These are phyloP conservation scores for Schlechtendalia chinensis DNA, from an alignment of 1,140 invertebrate genomes.

Conservation along the genomic window DNA sequence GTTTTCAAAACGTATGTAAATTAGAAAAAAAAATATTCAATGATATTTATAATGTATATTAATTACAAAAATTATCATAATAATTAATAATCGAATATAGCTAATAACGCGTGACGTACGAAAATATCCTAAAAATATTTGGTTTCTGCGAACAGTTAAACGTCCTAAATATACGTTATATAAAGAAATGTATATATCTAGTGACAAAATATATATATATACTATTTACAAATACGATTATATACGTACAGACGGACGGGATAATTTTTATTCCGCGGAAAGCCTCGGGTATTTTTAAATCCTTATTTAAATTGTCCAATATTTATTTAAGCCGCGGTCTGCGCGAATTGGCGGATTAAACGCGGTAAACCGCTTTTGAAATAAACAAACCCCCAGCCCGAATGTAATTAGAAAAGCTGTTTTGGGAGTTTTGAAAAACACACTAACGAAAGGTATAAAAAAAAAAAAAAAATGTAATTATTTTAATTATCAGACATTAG, in stretches of 20 bases:
- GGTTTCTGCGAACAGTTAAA: too few relatives aligned
- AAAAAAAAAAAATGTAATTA: neutral
- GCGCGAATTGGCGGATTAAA: neutral
- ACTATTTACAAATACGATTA: too few relatives aligned
- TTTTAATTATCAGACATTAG: constrained; percentile 13
- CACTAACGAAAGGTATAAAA: neutral
- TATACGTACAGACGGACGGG: neutral
- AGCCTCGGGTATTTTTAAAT: neutral
- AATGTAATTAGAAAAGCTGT: constrained; percentile 28
- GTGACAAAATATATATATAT: too few relatives aligned
- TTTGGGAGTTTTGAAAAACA: neutral
- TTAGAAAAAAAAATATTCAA: too few relatives aligned
- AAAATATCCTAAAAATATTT: too few relatives aligned
- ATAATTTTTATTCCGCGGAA: neutral
- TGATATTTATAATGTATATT: too few relatives aligned
- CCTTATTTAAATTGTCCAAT: constrained; percentile 9
- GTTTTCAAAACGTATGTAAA: too few relatives aligned
- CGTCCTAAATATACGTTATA: too few relatives aligned
- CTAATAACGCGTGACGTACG: too few relatives aligned
- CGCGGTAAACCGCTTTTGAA: constrained; percentile 19
- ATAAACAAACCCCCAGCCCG: constrained; percentile 7
- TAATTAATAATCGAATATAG: too few relatives aligned
- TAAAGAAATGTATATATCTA: too few relatives aligned
- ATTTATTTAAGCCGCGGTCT: constrained; percentile 9
- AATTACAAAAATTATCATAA: too few relatives aligned